Evolutionary conservation across 2,888 invertebrate genomes (phyloP), one percentile per base, ranked within the genome.

Genomic region (Syrista parreyssii): DNA sequence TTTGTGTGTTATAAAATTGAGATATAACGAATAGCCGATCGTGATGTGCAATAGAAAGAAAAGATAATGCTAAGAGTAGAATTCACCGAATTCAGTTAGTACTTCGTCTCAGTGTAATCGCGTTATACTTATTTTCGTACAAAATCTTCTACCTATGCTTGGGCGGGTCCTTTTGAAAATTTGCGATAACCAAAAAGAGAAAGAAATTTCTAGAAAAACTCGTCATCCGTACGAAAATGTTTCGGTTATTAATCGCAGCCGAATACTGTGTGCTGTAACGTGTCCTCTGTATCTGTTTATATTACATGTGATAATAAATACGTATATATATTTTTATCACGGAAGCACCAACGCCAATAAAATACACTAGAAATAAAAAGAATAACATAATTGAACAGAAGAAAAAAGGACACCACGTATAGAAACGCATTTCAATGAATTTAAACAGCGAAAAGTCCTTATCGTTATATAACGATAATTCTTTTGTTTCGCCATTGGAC

Each of bases 401-500:
- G 23, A 55, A 40, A 40, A 55, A 55, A 23, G 9, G 55, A 15
- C 55, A 55, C 55, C 9, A 6, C 23, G 9, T 23, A 15, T 55
- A 55, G 23, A 55, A 55, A 23, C 23, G 9, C 1, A 55, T 55
- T 55, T 55, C 9, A 6, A 55, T 15, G n/a, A n/a, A 23, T 55
- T 55, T 2, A 55, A 55, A 55, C 55, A 55, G 55, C 55, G 23
- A 55, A 55, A 55, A 55, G 55, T 55, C 55, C 23, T 55, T 55
- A 9, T 75, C 75, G n/a, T 30, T 68, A 40, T 15, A 72, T 23
- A 11, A 34, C 12, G 72, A 31, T 72, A 11, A 32, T 72, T 34
- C 76, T 73, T 78, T 78, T 78, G 78, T 78, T 78, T 78, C 74
- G 74, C 74, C 32, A 73, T 74, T 73, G 76, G 68, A 73, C 74